These are phyloP conservation scores for Telmatochromis brichardi DNA, from an alignment of 2,113 vertebrate species.

Conservation along the genomic window DNA sequence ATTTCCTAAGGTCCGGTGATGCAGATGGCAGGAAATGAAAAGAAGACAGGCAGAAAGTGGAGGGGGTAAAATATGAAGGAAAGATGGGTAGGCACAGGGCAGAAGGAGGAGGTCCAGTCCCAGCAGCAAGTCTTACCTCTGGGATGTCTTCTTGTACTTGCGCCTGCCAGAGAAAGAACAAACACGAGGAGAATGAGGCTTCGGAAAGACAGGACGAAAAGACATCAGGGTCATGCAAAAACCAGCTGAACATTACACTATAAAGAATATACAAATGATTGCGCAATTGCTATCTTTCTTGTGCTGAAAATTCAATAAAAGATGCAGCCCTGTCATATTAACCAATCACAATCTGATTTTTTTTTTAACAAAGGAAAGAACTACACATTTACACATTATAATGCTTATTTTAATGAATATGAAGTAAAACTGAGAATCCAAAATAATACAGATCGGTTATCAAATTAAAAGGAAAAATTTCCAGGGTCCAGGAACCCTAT, in stretches of 20 bases:
- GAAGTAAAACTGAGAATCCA: not conserved
- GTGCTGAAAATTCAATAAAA: not conserved
- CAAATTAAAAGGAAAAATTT: not conserved
- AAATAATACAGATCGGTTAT: not conserved
- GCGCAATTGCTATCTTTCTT: not conserved
- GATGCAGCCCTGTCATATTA: not conserved
- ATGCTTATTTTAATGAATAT: not conserved
- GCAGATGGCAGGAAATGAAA: not conserved
- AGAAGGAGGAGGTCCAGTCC: conserved; percentile 13
- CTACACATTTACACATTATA: not conserved
- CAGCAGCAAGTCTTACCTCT: conserved; percentile 85
- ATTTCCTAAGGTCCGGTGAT: not conserved
- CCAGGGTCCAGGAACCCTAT: not conserved
- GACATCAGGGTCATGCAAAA: not conserved
- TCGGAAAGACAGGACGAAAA: not conserved
- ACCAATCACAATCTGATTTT: not conserved
- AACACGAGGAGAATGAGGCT: conserved; percentile 20
- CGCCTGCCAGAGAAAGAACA: conserved; percentile 78
- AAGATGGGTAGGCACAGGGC: not conserved
- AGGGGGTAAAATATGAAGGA: not conserved
- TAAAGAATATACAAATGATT: not conserved
- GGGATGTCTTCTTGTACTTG: conserved; percentile 99
- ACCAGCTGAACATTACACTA: not conserved
- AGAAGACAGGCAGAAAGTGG: not conserved
- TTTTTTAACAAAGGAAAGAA: not conserved